A percentile compares a stretch with the other conserved stretches of the same genome.
Conservation (phyloP, 2,113 vertebrate genomes). For the Lipotes vexillifer region DNA sequence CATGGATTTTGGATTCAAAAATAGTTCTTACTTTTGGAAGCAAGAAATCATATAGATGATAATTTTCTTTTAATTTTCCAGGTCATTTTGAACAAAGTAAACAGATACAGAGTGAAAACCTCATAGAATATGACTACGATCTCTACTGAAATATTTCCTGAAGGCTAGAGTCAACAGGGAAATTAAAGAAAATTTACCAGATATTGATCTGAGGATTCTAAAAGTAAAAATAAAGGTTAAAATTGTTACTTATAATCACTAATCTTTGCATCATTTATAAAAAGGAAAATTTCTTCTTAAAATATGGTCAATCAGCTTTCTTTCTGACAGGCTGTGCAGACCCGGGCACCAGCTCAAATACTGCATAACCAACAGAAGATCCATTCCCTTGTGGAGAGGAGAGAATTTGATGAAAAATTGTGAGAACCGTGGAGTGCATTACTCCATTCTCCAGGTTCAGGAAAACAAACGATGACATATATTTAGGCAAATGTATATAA, state of each 20-base stretch:
- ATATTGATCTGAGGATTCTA: neutral
- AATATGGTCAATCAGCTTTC: neutral
- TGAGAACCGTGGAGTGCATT: neutral
- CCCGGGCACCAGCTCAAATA: neutral
- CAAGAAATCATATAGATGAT: neutral
- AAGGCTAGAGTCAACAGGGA: neutral
- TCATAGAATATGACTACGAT: neutral
- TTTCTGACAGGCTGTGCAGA: neutral
- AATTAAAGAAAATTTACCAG: neutral
- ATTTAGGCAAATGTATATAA: neutral
- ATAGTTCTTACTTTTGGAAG: neutral
- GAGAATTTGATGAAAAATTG: slow-evolving; percentile 6
- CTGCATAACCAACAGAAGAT: neutral
- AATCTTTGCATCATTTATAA: neutral
- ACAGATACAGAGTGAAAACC: neutral
- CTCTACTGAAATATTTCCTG: neutral
- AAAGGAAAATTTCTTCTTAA: neutral
- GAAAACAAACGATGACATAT: neutral
- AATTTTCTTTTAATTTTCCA: neutral
- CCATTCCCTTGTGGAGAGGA: neutral
- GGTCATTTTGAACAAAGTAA: neutral
- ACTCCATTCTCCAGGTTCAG: neutral
- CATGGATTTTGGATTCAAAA: neutral
- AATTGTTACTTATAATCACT: neutral
- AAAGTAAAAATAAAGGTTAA: slow-evolving; percentile 19